A percentile compares a stretch with the other conserved stretches of the same genome.
These are phyloP conservation scores for Pseudomyrmex flavicornis DNA, from an alignment of 1,140 invertebrate genomes.

Conservation along the genomic window DNA sequence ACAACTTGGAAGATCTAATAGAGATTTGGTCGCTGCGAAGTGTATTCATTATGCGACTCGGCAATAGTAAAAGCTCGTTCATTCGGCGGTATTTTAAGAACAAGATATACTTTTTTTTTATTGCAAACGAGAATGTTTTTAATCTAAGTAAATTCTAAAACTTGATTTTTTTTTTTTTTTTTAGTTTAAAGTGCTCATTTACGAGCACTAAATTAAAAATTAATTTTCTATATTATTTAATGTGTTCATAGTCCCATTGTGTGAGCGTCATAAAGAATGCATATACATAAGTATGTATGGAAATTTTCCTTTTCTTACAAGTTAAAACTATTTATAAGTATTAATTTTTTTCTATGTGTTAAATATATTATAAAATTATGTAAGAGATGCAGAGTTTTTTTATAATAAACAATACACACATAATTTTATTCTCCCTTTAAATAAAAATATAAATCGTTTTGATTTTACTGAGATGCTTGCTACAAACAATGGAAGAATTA, in stretches of 20 bases:
- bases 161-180: conserved; percentile 37
- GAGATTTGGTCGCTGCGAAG: conserved; percentile 19
- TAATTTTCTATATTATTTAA: conserved; percentile 60
- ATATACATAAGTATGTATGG: conserved; percentile 33
- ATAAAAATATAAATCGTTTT: neutral
- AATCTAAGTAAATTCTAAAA: conserved; percentile 42
- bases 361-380: too few species aligned
- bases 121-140: conserved; percentile 51
- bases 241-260: conserved; percentile 67
- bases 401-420: too few species aligned
- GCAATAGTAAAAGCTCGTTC: conserved; percentile 46
- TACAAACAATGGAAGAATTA: neutral
- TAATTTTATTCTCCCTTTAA: neutral
- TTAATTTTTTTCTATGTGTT: neutral
- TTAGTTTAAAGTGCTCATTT: conserved; percentile 69
- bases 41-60: conserved; percentile 11
- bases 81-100: conserved; percentile 65
- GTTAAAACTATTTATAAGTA: neutral
- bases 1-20: conserved; percentile 45
- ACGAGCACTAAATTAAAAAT: conserved; percentile 68
- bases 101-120: conserved; percentile 61
- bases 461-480: neutral
- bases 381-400: too few species aligned
- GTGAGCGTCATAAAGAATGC: conserved; percentile 71
- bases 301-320: neutral